Base-by-base conservation (phyloP, 2,113 vertebrate genomes). In the Andinoacara biseriatus region DNA sequence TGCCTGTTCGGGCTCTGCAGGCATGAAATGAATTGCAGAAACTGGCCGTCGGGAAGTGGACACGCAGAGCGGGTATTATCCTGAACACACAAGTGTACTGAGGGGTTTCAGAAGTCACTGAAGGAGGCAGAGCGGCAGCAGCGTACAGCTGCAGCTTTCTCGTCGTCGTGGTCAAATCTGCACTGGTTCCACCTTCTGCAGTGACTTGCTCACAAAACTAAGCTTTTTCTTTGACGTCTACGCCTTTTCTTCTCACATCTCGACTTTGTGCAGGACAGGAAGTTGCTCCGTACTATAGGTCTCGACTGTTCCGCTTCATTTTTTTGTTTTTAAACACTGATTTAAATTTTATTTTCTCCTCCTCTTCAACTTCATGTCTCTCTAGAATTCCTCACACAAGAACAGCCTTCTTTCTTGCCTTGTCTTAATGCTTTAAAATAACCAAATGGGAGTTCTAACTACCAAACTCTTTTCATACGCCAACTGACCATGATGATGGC, bases 361-460 rank as follows among this genome's bases (percentile, higher is more conserved):
- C 35, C 13, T 81, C 52, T 75, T 58, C 22, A 33, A 18, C n/a
- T 74, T 91, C 85, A 87, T 93, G 94, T 95, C 95, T 96, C 95
- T 97, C 94, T 97, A 96, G 96, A 96, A 93, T 97, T 97, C 95
- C 96, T 97, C 96, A 96, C 96, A 96, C 95, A 91, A 95, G 96
- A 97, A 95, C 96, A 97, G 97, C 97, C 97, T 98, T 98, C 89
- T 78, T 97, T 98, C 96, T 98, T 97, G 97, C 97, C 97, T 99
- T 98, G 96, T 98, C 97, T 98, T 99, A 98, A 99, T 96, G 97
- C 97, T 99, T 99, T 98, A 98, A 99, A 98, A 95, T 96, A 98
- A 98, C 97, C 97, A 97, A 98, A 98, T 96, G 97, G 96, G 96
- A 98, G 96, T 97, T 97, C 94, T 96, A 96, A 97, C 96, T 96